Evolutionary conservation across 2,888 invertebrate species (phyloP).

Genomic region (Ectropis crepuscularia): DNA sequence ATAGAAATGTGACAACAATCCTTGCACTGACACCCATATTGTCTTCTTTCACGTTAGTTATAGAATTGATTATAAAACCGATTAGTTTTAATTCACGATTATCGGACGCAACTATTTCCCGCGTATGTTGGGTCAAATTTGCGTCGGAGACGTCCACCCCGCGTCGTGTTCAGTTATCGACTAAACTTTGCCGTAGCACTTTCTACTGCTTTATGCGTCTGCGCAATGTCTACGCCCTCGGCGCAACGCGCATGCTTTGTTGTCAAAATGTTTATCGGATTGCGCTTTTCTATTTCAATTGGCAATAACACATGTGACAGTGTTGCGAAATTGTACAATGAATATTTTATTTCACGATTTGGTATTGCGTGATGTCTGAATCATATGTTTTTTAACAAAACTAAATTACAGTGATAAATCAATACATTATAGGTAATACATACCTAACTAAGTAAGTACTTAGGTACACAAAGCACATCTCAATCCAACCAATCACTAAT

Average conservation of each 20-base stretch:
- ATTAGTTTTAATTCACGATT: constrained; percentile 53
- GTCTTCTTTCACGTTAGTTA: constrained; percentile 52
- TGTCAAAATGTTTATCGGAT: constrained; percentile 46
- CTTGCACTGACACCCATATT: constrained; percentile 80
- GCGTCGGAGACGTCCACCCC: constrained; percentile 69
- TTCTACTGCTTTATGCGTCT: constrained; percentile 78
- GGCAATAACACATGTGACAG: constrained; percentile 38
- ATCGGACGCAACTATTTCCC: constrained; percentile 79
- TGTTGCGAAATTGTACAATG: constrained; percentile 35
- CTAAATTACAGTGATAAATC: too few species aligned
- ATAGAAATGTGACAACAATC: constrained; percentile 69
- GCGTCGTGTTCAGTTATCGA: constrained; percentile 66
- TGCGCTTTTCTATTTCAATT: constrained; percentile 49
- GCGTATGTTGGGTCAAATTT: constrained; percentile 78
- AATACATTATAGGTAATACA: too few species aligned
- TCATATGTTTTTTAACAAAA: not conserved
- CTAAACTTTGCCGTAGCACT: constrained; percentile 72
- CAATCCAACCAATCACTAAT: too few species aligned
- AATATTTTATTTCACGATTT: constrained; percentile 37
- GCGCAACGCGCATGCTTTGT: constrained; percentile 45
- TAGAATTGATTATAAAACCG: constrained; percentile 40
- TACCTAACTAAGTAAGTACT: too few species aligned
- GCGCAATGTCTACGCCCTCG: constrained; percentile 62
- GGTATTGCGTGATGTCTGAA: constrained; percentile 26
- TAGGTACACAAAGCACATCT: too few species aligned